A percentile compares a stretch with the other conserved stretches of the same genome.
Conservation (phyloP, 2,797 vertebrate species). For the Pristis pectinata region DNA sequence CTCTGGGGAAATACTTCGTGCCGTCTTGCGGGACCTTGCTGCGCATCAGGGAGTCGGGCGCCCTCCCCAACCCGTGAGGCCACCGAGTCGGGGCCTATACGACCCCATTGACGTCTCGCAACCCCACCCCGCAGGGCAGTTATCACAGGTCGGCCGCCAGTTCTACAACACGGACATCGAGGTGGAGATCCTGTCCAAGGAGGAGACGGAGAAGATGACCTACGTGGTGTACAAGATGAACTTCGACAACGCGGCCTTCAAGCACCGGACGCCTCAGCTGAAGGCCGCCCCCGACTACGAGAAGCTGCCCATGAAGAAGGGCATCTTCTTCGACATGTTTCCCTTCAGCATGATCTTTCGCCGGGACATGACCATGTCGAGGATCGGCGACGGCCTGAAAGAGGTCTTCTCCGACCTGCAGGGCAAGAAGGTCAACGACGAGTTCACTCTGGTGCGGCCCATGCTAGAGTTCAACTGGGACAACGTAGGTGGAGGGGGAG, state of each 20-base stretch:
- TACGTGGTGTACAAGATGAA: slow-evolving; percentile 71
- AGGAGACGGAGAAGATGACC: slow-evolving; percentile 68
- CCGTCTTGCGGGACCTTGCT: no score
- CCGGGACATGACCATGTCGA: slow-evolving; percentile 68
- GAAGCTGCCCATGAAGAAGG: slow-evolving; percentile 66
- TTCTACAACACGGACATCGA: slow-evolving; percentile 71
- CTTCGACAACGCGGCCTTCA: slow-evolving; percentile 67
- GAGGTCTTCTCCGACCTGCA: slow-evolving; percentile 67
- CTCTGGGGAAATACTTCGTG: no score
- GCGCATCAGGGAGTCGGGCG: no score
- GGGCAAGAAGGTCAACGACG: slow-evolving; percentile 65
- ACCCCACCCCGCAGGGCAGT: slow-evolving; percentile 51
- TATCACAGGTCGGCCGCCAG: slow-evolving; percentile 65
- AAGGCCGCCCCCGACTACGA: slow-evolving; percentile 65
- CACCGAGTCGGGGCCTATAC: no score
- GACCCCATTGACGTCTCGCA: no score
- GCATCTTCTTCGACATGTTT: slow-evolving; percentile 69
- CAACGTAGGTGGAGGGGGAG: slow-evolving; percentile 52
- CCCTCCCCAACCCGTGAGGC: no score
- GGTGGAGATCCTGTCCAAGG: slow-evolving; percentile 66
- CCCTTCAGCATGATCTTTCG: slow-evolving; percentile 66
- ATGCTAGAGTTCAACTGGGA: slow-evolving; percentile 71
- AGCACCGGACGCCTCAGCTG: slow-evolving; percentile 64
- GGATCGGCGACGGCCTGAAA: slow-evolving; percentile 62
- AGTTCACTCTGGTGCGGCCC: slow-evolving; percentile 63